A percentile compares a stretch with the other conserved stretches of the same genome.
These are phyloP conservation scores for Darevskia mixta DNA, from an alignment of 2,797 vertebrate species.

Conservation along the genomic window DNA sequence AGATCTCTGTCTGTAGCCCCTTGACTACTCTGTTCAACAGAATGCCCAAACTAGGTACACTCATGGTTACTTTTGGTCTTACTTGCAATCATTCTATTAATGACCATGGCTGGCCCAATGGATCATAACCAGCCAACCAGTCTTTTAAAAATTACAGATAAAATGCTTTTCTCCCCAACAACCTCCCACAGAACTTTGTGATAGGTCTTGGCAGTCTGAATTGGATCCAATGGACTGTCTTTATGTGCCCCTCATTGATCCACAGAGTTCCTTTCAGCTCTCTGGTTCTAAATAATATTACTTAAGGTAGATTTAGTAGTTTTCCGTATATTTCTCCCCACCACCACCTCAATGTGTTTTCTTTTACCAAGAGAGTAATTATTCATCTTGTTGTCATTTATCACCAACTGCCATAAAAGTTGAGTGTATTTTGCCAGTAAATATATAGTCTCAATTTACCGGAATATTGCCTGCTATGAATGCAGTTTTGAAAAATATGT, in stretches of 20 bases:
- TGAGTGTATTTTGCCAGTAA: neutral
- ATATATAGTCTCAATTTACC: neutral
- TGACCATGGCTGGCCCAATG: too few species aligned
- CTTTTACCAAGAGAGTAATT: neutral
- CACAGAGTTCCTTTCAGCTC: neutral
- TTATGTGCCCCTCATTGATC: neutral
- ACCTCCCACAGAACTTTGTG: neutral
- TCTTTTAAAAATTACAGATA: neutral
- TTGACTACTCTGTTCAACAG: neutral
- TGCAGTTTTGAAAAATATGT: neutral
- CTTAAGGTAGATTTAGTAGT: neutral
- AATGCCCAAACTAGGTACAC: neutral
- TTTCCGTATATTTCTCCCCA: neutral
- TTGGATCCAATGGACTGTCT: neutral
- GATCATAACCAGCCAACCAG: neutral
- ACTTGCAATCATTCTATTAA: too few species aligned
- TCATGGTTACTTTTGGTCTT: too few species aligned
- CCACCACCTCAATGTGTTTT: neutral
- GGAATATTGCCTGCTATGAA: neutral
- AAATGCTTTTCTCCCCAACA: neutral
- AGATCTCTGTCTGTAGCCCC: neutral
- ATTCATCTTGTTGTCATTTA: neutral
- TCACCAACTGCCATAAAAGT: accelerated
- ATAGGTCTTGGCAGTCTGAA: neutral
- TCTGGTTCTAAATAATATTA: neutral